phyloP scores from a whole-genome alignment of 2,113 vertebrate species.

The Aleadryas rufinucha region DNA sequence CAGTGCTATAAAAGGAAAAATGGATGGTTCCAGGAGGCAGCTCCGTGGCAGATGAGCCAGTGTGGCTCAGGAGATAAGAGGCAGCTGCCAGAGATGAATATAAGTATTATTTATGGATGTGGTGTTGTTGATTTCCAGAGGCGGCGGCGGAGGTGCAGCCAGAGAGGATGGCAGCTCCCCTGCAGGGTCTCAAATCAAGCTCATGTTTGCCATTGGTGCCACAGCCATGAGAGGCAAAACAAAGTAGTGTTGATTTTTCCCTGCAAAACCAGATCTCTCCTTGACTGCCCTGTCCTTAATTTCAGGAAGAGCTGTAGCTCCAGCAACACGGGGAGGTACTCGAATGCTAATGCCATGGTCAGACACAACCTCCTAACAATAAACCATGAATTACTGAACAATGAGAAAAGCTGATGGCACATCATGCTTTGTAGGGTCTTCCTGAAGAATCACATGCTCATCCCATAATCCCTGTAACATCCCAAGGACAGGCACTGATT shows the following conservation, averaged over 20 bases:
- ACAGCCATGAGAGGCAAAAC: not conserved
- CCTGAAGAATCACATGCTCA: not conserved
- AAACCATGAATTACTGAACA: fast-evolving
- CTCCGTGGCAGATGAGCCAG: not conserved
- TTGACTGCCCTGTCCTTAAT: not conserved
- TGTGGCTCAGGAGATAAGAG: constrained; percentile 45
- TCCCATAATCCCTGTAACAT: not conserved
- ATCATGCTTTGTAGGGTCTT: not conserved
- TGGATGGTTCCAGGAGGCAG: constrained; percentile 1
- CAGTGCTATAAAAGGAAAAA: constrained; percentile 28
- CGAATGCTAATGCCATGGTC: fast-evolving
- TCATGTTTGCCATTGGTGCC: fast-evolving
- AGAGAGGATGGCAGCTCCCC: not conserved
- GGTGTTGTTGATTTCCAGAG: not conserved
- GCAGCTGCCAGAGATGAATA: constrained; percentile 8
- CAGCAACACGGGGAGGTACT: fast-evolving
- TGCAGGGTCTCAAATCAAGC: not conserved
- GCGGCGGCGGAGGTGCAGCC: not conserved
- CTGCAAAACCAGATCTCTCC: not conserved
- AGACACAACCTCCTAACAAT: not conserved
- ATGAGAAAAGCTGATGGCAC: not conserved
- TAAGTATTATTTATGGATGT: not conserved
- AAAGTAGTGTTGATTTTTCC: not conserved
- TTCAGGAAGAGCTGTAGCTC: not conserved
- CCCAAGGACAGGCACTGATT: not conserved